These are phyloP conservation scores for Puntigrus tetrazona DNA, from an alignment of 2,113 vertebrate genomes.

Conservation along the genomic window DNA sequence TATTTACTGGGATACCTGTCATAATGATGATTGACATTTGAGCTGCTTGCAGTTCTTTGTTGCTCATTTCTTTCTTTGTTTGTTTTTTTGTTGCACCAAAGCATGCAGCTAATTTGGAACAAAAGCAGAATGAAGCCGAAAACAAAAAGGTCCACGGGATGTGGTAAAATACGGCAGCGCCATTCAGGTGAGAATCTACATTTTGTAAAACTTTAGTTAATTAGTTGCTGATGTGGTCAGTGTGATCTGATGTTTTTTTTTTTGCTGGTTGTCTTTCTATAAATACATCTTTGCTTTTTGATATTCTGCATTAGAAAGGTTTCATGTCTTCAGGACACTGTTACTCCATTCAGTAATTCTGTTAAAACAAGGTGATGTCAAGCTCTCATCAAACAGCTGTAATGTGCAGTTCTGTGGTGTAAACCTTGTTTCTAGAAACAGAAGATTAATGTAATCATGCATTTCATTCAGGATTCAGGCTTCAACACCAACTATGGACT, in stretches of 20 bases:
- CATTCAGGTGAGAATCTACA: constrained; percentile 82
- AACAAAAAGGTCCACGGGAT: constrained; percentile 96
- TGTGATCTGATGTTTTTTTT: not conserved
- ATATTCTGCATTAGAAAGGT: not conserved
- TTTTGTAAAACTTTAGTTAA: not conserved
- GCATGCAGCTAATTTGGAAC: constrained; percentile 96
- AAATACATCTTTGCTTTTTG: not conserved
- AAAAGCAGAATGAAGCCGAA: constrained; percentile 97
- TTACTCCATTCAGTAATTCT: not conserved
- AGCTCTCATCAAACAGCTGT: not conserved
- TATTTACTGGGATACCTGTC: not conserved
- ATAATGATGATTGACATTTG: not conserved
- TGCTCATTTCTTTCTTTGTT: not conserved
- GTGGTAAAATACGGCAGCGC: constrained; percentile 94
- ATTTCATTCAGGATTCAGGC: not conserved
- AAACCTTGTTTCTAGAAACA: constrained; percentile 34
- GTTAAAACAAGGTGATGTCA: not conserved
- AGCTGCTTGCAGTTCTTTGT: not conserved
- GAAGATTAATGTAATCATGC: constrained; percentile 27
- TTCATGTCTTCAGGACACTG: not conserved
- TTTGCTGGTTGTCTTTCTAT: not conserved
- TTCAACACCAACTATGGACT: not conserved
- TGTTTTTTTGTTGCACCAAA: constrained; percentile 60
- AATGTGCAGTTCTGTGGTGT: not conserved
- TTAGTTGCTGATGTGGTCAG: not conserved